Evolutionary conservation across 2,797 vertebrate genomes (phyloP), one percentile per base, ranked within the genome.

Genomic region (Astyanax mexicanus): DNA sequence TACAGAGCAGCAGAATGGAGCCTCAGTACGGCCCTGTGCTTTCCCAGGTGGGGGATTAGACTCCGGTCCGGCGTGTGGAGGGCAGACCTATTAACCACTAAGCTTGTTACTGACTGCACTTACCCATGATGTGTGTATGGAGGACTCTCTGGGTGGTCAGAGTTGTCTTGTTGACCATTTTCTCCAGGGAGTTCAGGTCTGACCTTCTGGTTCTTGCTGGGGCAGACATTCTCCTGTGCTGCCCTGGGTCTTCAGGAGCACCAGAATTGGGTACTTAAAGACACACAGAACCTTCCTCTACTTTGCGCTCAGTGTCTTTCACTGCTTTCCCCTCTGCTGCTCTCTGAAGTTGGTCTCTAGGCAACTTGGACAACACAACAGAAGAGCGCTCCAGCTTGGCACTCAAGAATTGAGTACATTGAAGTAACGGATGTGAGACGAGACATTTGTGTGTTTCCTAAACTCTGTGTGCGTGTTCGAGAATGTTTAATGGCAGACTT

Each of bases 281-380:
- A 68, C 29, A 70, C 37, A 65, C 62, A 13, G 62, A 51, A 74
- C 47, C 66, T 42, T 55, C 42, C 40, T 73, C 55, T 38, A 29
- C 45, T 51, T 19, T 74, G 60, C 57, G 55, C 64, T 77, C 49
- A 12, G 55, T 80, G 60, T 73, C 78, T 72, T 75, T 42, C 65
- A 62, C 81, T 54, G 49, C 55, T 85, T 80, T 77, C 74, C 35
- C 74, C 85, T 15, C 1, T 74, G n/a, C n/a, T 80, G 61, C 47
- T 86, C 80, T 86, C 76, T 81, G 82, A 84, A 85, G 79, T 52
- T 17, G 73, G 92, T 92, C 44, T 88, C 93, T 85, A 86, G 72
- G 92, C 90, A 91, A 93, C 90, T 49, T 0, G 44, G 79, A 85
- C 85, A 90, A 87, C 91, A 92, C 83, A 88, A 88, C 85, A 86